Evolutionary conservation across 1,140 invertebrate species (phyloP).

Genomic region (Hylaeus anthracinus): DNA sequence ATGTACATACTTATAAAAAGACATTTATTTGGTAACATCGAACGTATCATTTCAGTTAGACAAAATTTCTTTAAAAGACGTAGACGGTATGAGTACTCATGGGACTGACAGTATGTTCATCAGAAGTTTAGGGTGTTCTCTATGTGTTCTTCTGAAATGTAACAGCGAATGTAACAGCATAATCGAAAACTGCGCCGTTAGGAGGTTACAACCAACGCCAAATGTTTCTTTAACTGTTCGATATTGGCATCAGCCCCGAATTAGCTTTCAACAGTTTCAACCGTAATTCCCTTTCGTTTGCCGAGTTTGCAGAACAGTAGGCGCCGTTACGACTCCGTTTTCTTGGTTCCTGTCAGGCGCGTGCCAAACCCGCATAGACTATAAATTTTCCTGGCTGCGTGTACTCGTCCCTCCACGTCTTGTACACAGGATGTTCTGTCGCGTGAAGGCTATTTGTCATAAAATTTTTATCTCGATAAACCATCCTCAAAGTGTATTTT

Average conservation of each 20-base stretch:
- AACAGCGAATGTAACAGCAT: too few relatives aligned
- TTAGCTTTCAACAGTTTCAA: neutral
- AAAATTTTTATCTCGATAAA: neutral
- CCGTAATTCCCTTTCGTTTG: slow-evolving; percentile 19
- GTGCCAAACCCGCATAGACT: slow-evolving; percentile 20
- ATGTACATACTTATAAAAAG: too few relatives aligned
- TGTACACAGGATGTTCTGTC: neutral
- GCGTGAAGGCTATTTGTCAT: neutral
- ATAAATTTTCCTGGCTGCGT: neutral
- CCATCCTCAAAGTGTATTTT: neutral
- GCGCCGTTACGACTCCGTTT: slow-evolving; percentile 6
- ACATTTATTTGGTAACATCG: too few relatives aligned
- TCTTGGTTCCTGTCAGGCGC: neutral
- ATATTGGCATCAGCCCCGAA: slow-evolving; percentile 6
- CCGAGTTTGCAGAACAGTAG: slow-evolving; percentile 5
- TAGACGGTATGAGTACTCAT: too few relatives aligned
- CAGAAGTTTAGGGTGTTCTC: too few relatives aligned
- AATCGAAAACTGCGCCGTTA: too few relatives aligned
- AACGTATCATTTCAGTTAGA: too few relatives aligned
- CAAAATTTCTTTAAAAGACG: too few relatives aligned
- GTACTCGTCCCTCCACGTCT: neutral
- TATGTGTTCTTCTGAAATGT: too few relatives aligned
- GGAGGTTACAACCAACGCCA: neutral
- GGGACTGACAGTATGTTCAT: too few relatives aligned
- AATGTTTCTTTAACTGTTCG: neutral